These are phyloP conservation scores for Astropecten irregularis DNA, from an alignment of 53 echinoderm and acorn worm species.

Conservation along the genomic window DNA sequence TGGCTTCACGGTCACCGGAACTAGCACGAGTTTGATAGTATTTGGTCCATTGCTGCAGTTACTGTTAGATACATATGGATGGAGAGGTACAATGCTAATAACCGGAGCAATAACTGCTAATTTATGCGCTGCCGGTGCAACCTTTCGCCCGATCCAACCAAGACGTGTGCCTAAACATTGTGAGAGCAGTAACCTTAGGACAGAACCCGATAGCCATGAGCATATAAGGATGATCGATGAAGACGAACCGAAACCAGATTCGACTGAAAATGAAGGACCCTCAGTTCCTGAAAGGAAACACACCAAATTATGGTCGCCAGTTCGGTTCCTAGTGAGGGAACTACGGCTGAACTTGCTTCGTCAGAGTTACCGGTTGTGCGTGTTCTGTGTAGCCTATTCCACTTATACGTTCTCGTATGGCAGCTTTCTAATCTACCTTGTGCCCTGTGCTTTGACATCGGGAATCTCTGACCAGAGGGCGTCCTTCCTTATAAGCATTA, in stretches of 20 bases:
- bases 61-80: slow-evolving; percentile 1
- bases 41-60: neutral
- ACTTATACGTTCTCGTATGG: neutral
- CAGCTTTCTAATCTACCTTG: neutral
- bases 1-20: neutral
- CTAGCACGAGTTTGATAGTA: neutral
- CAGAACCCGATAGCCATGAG: neutral
- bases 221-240: neutral
- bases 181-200: too few relatives aligned
- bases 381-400: neutral
- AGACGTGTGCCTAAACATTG: too few relatives aligned
- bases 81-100: slow-evolving; percentile 19
- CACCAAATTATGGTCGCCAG: neutral
- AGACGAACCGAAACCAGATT: too few relatives aligned
- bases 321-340: neutral
- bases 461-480: neutral
- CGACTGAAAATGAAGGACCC: neutral
- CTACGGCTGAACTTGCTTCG: neutral
- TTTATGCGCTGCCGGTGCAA: neutral
- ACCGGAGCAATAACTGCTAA: neutral
- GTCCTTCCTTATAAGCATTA: neutral
- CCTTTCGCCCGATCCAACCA: neutral
- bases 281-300: neutral
- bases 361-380: neutral
- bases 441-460: neutral